Base-by-base conservation (phyloP, 2,888 invertebrate species). In the Neuroscelio doddi region DNA sequence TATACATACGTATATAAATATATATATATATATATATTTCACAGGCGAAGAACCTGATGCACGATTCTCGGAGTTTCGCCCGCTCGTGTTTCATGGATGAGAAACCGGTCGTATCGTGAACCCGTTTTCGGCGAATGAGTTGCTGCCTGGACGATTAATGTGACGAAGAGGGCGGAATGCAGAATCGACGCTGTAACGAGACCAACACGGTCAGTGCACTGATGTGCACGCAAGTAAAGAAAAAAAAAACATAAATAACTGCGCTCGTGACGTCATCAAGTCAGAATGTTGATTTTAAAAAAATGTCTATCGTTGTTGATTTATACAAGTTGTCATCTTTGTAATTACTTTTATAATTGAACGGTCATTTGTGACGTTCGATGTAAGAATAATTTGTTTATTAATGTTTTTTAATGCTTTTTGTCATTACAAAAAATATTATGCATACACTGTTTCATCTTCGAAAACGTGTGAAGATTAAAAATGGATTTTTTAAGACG, bases 121-220 rank as follows among this genome's bases (percentile, higher is more conserved):
- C 62, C 68, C 64, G 68, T 68, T 68, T 68, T 68, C 55, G 64
- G 51, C 68, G 62, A 63, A 64, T 62, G 64, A 56, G 44, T 52
- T 51, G 53, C 64, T 47, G 58, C 58, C 59, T 53, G 64, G 50
- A 52, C 64, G 50, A 59, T 64, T 64, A 15, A 53, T 50, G 53
- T 58, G 59, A 45, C 53, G 58, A 55, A 59, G 64, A 55, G 64
- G 58, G 59, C 59, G 64, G 64, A 58, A 64, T 58, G 64, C 58
- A 45, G 53, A 49, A 53, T 53, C 58, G 58, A 47, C 58, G 53
- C 44, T 49, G 64, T 58, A 64, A 64, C 64, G 64, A 57, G 52
- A 64, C 57, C 52, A 58, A 53, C 57, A 57, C 64, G 64, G 64
- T 58, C 64, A 57, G 14, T 64, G 64, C 64, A 58, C 64, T 36